Evolutionary conservation across 1,140 invertebrate genomes (phyloP).

Genomic region (Acromyrmex heyeri): DNA sequence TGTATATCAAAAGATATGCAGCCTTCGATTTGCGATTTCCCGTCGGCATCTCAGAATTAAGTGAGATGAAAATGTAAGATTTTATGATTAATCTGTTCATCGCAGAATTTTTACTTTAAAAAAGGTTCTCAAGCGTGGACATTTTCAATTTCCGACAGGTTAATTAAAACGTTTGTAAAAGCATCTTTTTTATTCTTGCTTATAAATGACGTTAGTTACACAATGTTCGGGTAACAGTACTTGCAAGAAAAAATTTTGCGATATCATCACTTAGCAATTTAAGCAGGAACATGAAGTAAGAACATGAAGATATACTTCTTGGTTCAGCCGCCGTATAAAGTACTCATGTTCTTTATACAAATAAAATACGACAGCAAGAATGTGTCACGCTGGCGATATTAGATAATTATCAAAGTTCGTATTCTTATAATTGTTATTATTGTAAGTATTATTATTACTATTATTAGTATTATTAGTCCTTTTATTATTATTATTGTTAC

Average conservation of each 20-base stretch:
- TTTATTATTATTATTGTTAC: conserved; percentile 62
- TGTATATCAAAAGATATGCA: conserved; percentile 24
- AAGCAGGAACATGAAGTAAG: conserved; percentile 15
- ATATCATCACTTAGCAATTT: conserved; percentile 38
- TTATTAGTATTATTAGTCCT: conserved; percentile 65
- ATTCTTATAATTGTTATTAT: conserved; percentile 60
- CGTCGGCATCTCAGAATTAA: neutral
- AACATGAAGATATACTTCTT: conserved; percentile 53
- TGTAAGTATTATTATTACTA: conserved; percentile 58
- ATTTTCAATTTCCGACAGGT: conserved; percentile 1
- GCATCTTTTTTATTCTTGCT: conserved; percentile 67
- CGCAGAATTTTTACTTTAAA: neutral
- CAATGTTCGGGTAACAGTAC: conserved; percentile 16
- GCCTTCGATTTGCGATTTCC: conserved; percentile 12
- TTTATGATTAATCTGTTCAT: neutral
- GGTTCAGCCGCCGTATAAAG: conserved; percentile 64
- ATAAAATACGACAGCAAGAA: conserved; percentile 32
- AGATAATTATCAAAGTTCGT: conserved; percentile 65
- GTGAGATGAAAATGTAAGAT: neutral
- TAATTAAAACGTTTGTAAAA: conserved; percentile 8
- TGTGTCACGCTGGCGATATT: conserved; percentile 43
- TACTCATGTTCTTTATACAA: conserved; percentile 69
- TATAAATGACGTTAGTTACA: conserved; percentile 54
- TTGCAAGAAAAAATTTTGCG: conserved; percentile 16
- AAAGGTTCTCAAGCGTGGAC: neutral